Conservation (phyloP, 2,113 vertebrate species). For the Ranitomeya imitator region DNA sequence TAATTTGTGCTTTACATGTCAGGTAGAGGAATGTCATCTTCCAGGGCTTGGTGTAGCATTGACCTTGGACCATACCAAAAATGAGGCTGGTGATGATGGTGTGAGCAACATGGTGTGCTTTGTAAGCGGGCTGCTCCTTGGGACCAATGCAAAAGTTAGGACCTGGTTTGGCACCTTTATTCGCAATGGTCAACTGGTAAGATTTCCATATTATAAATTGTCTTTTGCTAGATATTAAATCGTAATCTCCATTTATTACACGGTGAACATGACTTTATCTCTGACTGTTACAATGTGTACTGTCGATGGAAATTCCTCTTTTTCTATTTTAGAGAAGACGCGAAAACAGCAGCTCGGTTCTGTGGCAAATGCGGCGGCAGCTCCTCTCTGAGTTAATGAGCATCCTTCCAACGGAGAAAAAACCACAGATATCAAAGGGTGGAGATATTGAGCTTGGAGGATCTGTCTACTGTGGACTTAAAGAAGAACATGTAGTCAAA, state of each 20-base stretch:
- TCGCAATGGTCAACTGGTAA: conserved; percentile 95
- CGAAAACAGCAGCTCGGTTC: conserved; percentile 89
- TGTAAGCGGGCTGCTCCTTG: conserved; percentile 93
- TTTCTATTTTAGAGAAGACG: conserved; percentile 80
- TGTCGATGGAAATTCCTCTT: background rate
- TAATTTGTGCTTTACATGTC: conserved; percentile 10
- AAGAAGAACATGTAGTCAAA: conserved; percentile 96
- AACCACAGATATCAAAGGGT: conserved; percentile 80
- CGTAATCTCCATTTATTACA: background rate
- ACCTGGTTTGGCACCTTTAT: conserved; percentile 99
- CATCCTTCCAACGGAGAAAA: conserved; percentile 91
- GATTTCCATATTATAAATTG: background rate
- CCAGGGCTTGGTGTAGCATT: conserved; percentile 95
- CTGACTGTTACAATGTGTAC: background rate
- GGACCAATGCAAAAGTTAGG: conserved; percentile 94
- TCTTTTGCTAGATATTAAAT: background rate
- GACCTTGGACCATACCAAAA: conserved; percentile 92
- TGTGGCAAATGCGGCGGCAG: conserved; percentile 98
- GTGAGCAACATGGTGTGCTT: conserved; percentile 96
- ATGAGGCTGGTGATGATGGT: conserved; percentile 85
- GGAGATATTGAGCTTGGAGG: conserved; percentile 72
- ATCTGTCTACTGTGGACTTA: conserved; percentile 87
- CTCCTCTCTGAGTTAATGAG: conserved; percentile 92
- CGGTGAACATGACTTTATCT: background rate
- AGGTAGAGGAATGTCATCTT: conserved; percentile 97